Conservation (phyloP, 2,888 invertebrate genomes). For the Trichogramma dendrolimi region DNA sequence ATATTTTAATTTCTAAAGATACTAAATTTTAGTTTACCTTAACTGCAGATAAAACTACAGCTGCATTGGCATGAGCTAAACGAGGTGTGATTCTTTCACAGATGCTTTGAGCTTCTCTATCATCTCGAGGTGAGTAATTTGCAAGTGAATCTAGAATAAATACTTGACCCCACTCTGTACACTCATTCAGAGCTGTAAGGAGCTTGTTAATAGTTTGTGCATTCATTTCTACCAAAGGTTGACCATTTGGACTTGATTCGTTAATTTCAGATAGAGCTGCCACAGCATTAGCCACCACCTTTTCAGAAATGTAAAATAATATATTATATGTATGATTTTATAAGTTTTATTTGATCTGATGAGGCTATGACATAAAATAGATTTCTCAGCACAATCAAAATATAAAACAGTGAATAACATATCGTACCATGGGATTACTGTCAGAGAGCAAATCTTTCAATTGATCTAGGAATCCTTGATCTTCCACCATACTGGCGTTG, state of each 20-base stretch:
- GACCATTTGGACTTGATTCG: conserved; percentile 93
- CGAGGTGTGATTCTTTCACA: conserved; percentile 96
- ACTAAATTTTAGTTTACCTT: conserved; percentile 61
- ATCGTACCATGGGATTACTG: conserved; percentile 92
- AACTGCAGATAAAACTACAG: conserved; percentile 96
- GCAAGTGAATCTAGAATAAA: conserved; percentile 97
- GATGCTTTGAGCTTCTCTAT: conserved; percentile 96
- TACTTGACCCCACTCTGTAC: conserved; percentile 98
- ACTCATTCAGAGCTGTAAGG: conserved; percentile 96
- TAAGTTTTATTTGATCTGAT: neutral
- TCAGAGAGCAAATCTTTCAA: conserved; percentile 95
- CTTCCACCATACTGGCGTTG: conserved; percentile 62
- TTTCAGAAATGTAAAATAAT: conserved; percentile 10
- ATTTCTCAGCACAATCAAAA: neutral
- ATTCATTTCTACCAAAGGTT: conserved; percentile 93
- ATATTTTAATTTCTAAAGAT: neutral
- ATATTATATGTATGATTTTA: neutral
- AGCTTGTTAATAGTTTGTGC: conserved; percentile 97
- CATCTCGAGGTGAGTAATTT: conserved; percentile 94
- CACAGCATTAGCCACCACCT: conserved; percentile 96
- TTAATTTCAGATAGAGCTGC: conserved; percentile 98
- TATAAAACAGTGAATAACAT: neutral
- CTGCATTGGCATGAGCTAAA: conserved; percentile 97
- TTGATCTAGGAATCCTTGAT: conserved; percentile 95
- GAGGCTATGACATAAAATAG: neutral